Evolutionary conservation across 2,797 vertebrate genomes (phyloP).

Genomic region (Pseudomugil tenellus): DNA sequence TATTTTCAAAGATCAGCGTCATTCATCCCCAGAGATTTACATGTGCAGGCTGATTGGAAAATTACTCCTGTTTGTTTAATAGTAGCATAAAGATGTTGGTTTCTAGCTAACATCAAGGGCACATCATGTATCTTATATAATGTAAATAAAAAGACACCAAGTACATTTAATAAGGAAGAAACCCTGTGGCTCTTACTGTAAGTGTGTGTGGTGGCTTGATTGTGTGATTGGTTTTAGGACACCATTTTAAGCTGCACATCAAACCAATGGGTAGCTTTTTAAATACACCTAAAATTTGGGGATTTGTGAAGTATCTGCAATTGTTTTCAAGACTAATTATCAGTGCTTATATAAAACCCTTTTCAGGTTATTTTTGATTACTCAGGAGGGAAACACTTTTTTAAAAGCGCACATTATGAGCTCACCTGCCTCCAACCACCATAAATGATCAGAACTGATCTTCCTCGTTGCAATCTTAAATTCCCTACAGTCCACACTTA

Average conservation of each 20-base stretch:
- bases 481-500: not conserved
- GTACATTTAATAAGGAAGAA: conserved; percentile 79
- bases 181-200: conserved; percentile 47
- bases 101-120: conserved; percentile 68
- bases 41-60: conserved; percentile 33
- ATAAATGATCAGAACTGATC: not conserved
- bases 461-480: too few relatives aligned
- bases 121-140: conserved; percentile 74
- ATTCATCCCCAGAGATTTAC: conserved; percentile 13
- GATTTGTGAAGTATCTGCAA: not conserved
- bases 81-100: conserved; percentile 47
- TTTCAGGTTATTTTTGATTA: not conserved
- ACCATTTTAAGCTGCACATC: not conserved
- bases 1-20: conserved; percentile 44
- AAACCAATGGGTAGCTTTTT: not conserved
- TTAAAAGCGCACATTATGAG: too few relatives aligned
- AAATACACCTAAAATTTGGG: not conserved
- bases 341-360: not conserved
- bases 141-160: conserved; percentile 79
- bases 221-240: not conserved
- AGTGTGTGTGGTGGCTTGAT: conserved; percentile 2
- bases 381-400: not conserved
- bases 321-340: not conserved
- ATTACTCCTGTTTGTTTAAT: conserved; percentile 29
- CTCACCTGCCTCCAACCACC: not conserved